Evolutionary conservation across 2,888 invertebrate genomes (phyloP).

Genomic region (Ornithoptera alexandrae): DNA sequence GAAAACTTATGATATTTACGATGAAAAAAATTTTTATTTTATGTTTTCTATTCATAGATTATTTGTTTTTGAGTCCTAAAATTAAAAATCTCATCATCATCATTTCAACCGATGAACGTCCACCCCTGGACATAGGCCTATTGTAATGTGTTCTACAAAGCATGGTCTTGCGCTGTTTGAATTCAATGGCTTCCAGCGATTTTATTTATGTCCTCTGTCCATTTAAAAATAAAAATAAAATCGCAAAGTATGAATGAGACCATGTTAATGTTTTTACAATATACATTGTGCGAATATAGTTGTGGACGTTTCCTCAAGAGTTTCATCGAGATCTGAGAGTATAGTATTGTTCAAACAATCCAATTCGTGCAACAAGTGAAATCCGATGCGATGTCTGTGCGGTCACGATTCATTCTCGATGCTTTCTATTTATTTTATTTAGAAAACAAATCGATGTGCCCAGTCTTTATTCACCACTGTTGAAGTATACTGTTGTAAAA

Average conservation of each 20-base stretch:
- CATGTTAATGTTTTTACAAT: background rate
- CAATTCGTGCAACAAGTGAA: slow-evolving; percentile 24
- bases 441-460: background rate
- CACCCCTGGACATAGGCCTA: too few species aligned
- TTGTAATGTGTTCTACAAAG: too few species aligned
- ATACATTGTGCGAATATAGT: background rate
- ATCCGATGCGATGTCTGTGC: slow-evolving; percentile 6
- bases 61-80: too few species aligned
- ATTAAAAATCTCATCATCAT: too few species aligned
- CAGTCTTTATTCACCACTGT: background rate
- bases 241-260: background rate
- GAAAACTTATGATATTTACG: too few species aligned
- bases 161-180: too few species aligned
- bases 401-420: slow-evolving; percentile 13
- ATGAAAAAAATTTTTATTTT: too few species aligned
- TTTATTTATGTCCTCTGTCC: too few species aligned
- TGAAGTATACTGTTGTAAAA: background rate
- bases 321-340: background rate
- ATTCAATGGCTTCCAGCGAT: too few species aligned
- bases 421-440: slow-evolving; percentile 7
- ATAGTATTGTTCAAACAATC: background rate
- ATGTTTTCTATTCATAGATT: too few species aligned
- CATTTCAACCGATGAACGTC: too few species aligned
- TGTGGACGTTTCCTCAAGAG: background rate
- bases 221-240: too few species aligned